phyloP scores from a whole-genome alignment of 2,797 vertebrate species.

The Sciurus vulgaris region DNA sequence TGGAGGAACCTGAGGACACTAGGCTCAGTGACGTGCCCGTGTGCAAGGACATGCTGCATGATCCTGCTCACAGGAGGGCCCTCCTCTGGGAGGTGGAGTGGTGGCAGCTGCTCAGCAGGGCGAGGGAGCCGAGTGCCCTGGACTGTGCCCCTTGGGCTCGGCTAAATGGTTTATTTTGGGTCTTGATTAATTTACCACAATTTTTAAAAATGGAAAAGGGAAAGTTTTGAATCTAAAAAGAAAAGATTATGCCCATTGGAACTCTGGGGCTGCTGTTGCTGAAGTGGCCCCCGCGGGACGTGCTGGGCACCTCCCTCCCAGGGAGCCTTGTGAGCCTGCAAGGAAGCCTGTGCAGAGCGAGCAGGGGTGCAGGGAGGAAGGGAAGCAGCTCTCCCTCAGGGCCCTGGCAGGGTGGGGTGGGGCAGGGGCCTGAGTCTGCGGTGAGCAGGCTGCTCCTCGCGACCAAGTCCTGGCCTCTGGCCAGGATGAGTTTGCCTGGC shows the following conservation, averaged over 20 bases:
- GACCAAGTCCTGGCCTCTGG: not conserved
- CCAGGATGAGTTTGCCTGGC: not conserved
- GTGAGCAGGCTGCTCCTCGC: no score
- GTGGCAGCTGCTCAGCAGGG: no score
- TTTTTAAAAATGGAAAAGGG: not conserved
- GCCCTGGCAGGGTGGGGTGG: not conserved
- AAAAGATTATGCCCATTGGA: no score
- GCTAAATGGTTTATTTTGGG: no score
- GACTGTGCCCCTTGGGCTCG: no score
- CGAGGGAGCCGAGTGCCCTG: no score
- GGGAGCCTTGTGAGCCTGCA: not conserved
- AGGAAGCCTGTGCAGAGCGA: not conserved
- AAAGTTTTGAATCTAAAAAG: not conserved
- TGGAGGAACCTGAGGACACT: accelerated
- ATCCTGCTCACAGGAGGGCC: accelerated
- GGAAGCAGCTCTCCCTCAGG: accelerated
- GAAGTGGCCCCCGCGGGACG: not conserved
- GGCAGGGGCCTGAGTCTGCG: no score
- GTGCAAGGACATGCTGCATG: not conserved
- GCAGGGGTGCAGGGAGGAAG: not conserved
- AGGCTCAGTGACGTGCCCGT: accelerated
- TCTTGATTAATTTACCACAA: not conserved
- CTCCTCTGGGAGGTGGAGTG: no score
- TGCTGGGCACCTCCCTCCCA: accelerated
- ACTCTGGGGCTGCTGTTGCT: no score